Base-by-base conservation (phyloP, 2,888 invertebrate genomes). In the Ectropis crepuscularia region DNA sequence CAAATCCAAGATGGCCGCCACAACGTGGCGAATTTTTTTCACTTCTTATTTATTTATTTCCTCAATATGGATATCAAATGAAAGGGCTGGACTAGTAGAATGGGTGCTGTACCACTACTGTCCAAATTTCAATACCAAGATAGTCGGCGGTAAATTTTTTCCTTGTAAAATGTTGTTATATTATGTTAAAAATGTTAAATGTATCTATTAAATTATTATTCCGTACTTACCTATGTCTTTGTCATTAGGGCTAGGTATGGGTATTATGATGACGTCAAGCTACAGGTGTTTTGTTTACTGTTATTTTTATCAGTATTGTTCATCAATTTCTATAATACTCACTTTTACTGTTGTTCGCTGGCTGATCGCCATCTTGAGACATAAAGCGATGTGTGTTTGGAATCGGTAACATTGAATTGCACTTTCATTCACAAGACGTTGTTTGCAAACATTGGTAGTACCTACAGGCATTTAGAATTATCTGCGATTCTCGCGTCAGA, bases 351-450 rank as follows among this genome's bases (percentile, higher is more conserved):
- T 8, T 53, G 48, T 53, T 54, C 50, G 39, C 48, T 72, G 72
- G 72, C 69, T 60, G 64, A 68, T 68, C 55, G 70, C 70, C 70
- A 70, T 62, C 43, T 47, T 45, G 36, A 68, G 65, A 69, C 70
- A 64, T 70, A 67, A 67, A 65, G 5, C 42, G 10, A 45, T 16
- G 57, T 78, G 81, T 74, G 80, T 57, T 60, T 63, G 67, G 82
- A 82, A 82, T 83, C 67, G 61, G 65, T 70, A 80, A 78, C 66
- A 72, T 57, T 57, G 59, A 45, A 67, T 70, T 75, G 76, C 78
- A 80, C 83, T 83, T 83, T 83, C 82, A 76, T 82, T 57, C 55
- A 53, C 9, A 46, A 66, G 57, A 61, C 63, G 55, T 63, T 68
- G 63, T 58, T 61, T 65, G 57, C 57, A 61, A 49, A 63, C 57